Evolutionary conservation across 1,140 invertebrate genomes (phyloP), one percentile per base, ranked within the genome.

Genomic region (Tetramorium parvispinum): DNA sequence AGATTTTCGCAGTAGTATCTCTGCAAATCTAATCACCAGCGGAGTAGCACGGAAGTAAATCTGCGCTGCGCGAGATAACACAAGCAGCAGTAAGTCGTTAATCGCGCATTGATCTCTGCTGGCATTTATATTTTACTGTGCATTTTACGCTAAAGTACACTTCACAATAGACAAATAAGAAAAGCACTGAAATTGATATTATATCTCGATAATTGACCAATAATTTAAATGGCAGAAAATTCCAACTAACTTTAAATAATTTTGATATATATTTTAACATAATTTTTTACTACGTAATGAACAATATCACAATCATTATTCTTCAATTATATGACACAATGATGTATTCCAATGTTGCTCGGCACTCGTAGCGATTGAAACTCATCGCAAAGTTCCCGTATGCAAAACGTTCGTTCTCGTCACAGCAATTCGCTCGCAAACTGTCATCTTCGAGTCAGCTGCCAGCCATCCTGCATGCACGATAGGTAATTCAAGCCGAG

Each of bases 401-500:
- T 40, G 18, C 21, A 63, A n/a, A 51, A 13, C 66, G 32, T 59
- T 21, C 27, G 24, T 49, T 40, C 46, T 7, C 13, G 77, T 16
- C 21, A 66, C 40, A 1, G 32, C 70, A 55, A 65, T 65, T 65
- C 18, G 49, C 24, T 85, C 73, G 57, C 59, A 78, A 85, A 63
- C 73, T 78, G 61, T 78, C 82, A 66, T 55, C 32, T 85, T 78
- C 37, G 46, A 85, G 46, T 66, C 57, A 85, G 59, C 73, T 76
- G 73, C 21, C 46, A 76, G 46, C 43, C 43, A 77, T 77, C 24
- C 46, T 10, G 82, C 8, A 78, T 49, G 40, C n/a, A 53, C 46
- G 46, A 78, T 63, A 37, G 73, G n/a, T 66, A 37, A 53, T 78
- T 75, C 37, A 61, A 83, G 53, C 32, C 51, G 24, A 21, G 68